Base-by-base conservation (phyloP, 1,140 invertebrate species). In the Scaptomyza montana region DNA sequence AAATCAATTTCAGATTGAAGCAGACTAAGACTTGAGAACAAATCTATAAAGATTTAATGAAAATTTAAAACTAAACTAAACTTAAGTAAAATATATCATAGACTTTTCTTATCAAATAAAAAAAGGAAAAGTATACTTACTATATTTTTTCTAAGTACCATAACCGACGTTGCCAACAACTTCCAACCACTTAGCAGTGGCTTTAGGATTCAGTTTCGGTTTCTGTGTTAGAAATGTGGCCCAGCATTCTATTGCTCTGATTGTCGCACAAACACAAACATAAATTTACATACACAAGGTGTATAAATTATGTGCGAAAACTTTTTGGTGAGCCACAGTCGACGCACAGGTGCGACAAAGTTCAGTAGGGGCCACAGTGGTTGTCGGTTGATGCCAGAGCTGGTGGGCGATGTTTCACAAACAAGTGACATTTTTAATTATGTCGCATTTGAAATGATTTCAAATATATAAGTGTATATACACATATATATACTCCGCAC, bases 371-470 rank as follows among this genome's bases (percentile, higher is more conserved):
- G 9, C n/a, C 39, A n/a, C 39, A n/a, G 49, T 19, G 30, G 19
- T 6, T 10, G 19, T 9, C 1, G 33, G 30, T 16, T 36, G 50
- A 30, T 45, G 50, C 39, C 45, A 39, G 16, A 9, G 53, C 13
- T 2, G 33, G 8, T 9, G 7, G 7, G 33, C 6, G 33, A 3
- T 36, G 33, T 9, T 36, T 7, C 25, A 54, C 16, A 63, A 74
- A 41, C 60, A 71, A 74, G 67, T 74, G 72, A 74, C 72, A 71
- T 74, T 71, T 74, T 74, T 74, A 74, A 74, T 74, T 74, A 74
- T 74, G 72, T 74, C 72, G 67, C 66, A 64, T 64, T 74, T 64
- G 60, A 71, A 65, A 63, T 64, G 54, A 57, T 61, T 21, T 72
- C 47, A 47, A 66, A 56, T 50, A 65, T 33, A 46, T 10, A n/a